These are phyloP conservation scores for Pelvicachromis taeniatus DNA, from an alignment of 2,113 vertebrate species.

Conservation along the genomic window DNA sequence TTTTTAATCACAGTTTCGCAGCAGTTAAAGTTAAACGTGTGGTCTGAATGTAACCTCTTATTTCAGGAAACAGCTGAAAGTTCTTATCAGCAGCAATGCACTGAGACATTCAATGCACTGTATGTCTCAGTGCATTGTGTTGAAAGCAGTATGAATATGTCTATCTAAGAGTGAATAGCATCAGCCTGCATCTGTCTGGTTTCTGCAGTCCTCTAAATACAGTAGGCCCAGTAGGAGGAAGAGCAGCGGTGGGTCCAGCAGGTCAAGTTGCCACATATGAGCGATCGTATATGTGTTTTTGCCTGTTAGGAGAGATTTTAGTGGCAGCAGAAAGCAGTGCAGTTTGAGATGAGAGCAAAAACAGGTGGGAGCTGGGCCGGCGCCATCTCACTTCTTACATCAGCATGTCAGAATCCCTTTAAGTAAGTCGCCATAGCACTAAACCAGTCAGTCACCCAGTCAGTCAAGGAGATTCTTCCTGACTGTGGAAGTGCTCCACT, in stretches of 20 bases:
- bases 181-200: not conserved
- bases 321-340: not conserved
- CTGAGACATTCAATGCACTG: not conserved
- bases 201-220: slow-evolving; percentile 53
- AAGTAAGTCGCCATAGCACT: not conserved
- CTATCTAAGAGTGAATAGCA: not conserved
- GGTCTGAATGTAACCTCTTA: not conserved
- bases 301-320: slow-evolving; percentile 22
- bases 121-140: not conserved
- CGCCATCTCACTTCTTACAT: not conserved
- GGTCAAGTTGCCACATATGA: slow-evolving; percentile 51
- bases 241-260: slow-evolving; percentile 24
- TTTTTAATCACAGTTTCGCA: not conserved
- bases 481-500: not conserved
- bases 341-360: not conserved
- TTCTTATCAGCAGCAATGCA: not conserved
- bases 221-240: not conserved
- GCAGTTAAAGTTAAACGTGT: not conserved
- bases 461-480: not conserved
- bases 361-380: not conserved
- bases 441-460: not conserved
- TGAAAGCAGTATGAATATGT: not conserved
- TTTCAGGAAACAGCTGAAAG: not conserved
- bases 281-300: slow-evolving; percentile 9
- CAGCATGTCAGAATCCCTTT: not conserved